A percentile compares a stretch with the other conserved stretches of the same genome.
These are phyloP conservation scores for Caenorhabditis angaria DNA, from an alignment of 2,888 invertebrate species.

Conservation along the genomic window DNA sequence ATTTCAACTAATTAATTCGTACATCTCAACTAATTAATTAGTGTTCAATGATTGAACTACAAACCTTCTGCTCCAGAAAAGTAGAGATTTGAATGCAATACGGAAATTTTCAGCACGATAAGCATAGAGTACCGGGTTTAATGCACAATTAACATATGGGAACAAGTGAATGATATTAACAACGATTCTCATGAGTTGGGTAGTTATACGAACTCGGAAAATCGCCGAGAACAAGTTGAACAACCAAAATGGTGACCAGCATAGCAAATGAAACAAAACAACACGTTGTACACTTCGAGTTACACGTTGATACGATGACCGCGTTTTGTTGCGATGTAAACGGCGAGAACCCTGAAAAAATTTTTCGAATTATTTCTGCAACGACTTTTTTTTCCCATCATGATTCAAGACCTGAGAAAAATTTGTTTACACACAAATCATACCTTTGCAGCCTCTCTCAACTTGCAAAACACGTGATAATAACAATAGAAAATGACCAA, in stretches of 20 bases:
- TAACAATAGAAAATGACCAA: slow-evolving; percentile 68
- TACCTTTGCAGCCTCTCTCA: slow-evolving; percentile 59
- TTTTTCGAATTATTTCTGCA: background rate
- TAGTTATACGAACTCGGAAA: slow-evolving; percentile 62
- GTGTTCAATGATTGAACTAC: slow-evolving; percentile 16
- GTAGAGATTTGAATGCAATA: slow-evolving; percentile 63
- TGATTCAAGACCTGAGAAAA: background rate
- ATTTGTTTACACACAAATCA: slow-evolving; percentile 8
- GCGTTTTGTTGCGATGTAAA: slow-evolving; percentile 56
- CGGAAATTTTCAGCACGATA: slow-evolving; percentile 69
- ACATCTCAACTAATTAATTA: no score
- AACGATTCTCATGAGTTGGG: slow-evolving; percentile 66
- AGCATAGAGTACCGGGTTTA: slow-evolving; percentile 70
- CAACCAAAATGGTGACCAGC: slow-evolving; percentile 71
- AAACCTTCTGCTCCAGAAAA: slow-evolving; percentile 52
- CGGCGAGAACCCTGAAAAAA: slow-evolving; percentile 55
- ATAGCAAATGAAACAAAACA: slow-evolving; percentile 70
- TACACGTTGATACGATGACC: slow-evolving; percentile 70
- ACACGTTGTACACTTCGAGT: slow-evolving; percentile 70
- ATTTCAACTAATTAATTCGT: no score
- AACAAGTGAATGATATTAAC: slow-evolving; percentile 70
- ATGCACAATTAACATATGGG: slow-evolving; percentile 70
- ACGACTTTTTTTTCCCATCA: slow-evolving; percentile 3
- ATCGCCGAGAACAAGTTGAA: slow-evolving; percentile 70
- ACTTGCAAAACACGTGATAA: slow-evolving; percentile 69